Conservation (phyloP, 2,888 invertebrate species). For the Drosophila neotestacea region DNA sequence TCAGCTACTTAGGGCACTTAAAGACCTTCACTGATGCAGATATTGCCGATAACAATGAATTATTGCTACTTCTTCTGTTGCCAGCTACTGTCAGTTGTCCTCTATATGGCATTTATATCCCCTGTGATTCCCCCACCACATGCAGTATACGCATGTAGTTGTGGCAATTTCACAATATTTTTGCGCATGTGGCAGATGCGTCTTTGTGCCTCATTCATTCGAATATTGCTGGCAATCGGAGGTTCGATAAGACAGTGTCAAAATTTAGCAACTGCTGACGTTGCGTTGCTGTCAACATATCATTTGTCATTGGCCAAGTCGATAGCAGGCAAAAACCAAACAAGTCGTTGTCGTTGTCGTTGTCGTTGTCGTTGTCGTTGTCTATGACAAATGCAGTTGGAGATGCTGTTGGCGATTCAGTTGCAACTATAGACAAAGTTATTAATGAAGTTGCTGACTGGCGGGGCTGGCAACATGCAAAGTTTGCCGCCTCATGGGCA, state of each 20-base stretch:
- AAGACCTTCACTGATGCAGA: conserved; percentile 42
- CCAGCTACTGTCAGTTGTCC: conserved; percentile 16
- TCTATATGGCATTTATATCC: not conserved
- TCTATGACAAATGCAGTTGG: conserved; percentile 69
- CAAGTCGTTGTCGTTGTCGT: conserved; percentile 27
- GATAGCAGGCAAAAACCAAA: conserved; percentile 55
- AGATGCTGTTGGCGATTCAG: conserved; percentile 24
- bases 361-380: conserved; percentile 11
- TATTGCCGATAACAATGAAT: conserved; percentile 67
- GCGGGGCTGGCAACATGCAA: conserved; percentile 41
- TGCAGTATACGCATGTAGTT: not conserved
- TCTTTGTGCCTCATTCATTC: not conserved
- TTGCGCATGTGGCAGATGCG: conserved; percentile 39
- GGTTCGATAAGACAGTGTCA: conserved; percentile 76
- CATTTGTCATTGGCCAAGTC: conserved; percentile 70
- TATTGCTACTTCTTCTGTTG: conserved; percentile 45
- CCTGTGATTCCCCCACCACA: not conserved
- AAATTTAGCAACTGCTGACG: conserved; percentile 73
- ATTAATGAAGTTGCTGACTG: conserved; percentile 74
- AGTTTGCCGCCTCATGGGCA: conserved; percentile 66
- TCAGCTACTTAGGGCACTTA: conserved; percentile 61
- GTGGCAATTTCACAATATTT: conserved; percentile 47
- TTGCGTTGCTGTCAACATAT: conserved; percentile 75
- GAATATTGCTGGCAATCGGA: conserved; percentile 37
- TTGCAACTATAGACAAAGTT: conserved; percentile 38